These are phyloP conservation scores for Neotoxoptera formosana DNA, from an alignment of 1,140 invertebrate genomes.

Conservation along the genomic window DNA sequence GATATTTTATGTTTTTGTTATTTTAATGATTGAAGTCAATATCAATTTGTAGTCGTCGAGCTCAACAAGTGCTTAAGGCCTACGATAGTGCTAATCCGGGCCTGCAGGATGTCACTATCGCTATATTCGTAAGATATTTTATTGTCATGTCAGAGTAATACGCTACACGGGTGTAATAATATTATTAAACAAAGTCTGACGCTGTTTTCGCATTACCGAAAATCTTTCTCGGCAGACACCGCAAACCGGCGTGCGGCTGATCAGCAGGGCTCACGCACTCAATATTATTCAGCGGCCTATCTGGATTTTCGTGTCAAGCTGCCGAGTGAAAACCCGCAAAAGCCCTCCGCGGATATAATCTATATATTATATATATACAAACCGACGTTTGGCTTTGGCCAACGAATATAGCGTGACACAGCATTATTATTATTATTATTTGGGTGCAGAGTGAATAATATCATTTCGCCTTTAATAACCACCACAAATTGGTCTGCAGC, in stretches of 20 bases:
- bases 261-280: no score
- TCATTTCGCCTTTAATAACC: background rate
- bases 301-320: background rate
- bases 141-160: no score
- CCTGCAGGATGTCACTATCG: no score
- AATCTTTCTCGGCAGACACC: background rate
- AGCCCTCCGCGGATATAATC: background rate
- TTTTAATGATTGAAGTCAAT: no score
- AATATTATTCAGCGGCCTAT: background rate
- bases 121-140: no score
- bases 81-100: no score
- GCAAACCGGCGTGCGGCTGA: background rate
- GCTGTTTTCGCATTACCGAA: background rate
- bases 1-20: no score
- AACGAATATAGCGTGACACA: background rate
- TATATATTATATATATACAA: background rate
- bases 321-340: background rate
- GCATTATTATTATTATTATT: background rate
- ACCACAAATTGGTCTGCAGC: background rate
- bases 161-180: no score
- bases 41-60: no score
- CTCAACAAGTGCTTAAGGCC: no score
- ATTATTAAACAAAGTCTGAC: no score
- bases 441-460: background rate
- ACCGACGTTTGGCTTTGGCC: background rate